These are phyloP conservation scores for Zapornia atra DNA, from an alignment of 2,113 vertebrate species.

Conservation along the genomic window DNA sequence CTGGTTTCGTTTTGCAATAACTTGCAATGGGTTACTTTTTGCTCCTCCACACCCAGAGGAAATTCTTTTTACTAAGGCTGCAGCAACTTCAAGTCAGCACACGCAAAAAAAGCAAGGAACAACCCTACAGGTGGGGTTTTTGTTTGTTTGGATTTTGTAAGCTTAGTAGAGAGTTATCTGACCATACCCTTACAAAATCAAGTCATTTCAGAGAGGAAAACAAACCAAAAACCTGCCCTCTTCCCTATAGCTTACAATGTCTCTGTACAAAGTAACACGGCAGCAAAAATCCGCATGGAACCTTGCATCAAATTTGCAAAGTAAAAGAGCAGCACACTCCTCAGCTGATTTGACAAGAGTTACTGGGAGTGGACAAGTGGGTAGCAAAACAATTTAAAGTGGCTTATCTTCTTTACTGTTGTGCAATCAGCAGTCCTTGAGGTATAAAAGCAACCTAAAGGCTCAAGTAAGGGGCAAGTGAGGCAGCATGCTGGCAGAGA, in stretches of 20 bases:
- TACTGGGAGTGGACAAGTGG: background rate
- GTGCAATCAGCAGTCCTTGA: background rate
- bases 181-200: background rate
- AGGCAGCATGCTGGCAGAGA: background rate
- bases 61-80: background rate
- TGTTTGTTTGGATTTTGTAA: background rate
- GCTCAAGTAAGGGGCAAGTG: background rate
- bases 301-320: background rate
- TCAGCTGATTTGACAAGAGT: background rate
- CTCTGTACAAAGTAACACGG: background rate
- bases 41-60: background rate
- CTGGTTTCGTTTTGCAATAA: background rate
- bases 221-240: background rate
- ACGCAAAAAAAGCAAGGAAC: background rate
- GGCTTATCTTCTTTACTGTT: background rate
- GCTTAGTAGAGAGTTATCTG: background rate
- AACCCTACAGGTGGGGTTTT: background rate
- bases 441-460: background rate
- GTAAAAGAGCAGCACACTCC: background rate
- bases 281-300: background rate
- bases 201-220: background rate
- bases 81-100: background rate
- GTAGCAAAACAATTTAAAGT: background rate
- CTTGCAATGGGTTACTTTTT: background rate
- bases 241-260: background rate